Evolutionary conservation across 2,113 vertebrate genomes (phyloP).

Genomic region (Myotis lucifugus): DNA sequence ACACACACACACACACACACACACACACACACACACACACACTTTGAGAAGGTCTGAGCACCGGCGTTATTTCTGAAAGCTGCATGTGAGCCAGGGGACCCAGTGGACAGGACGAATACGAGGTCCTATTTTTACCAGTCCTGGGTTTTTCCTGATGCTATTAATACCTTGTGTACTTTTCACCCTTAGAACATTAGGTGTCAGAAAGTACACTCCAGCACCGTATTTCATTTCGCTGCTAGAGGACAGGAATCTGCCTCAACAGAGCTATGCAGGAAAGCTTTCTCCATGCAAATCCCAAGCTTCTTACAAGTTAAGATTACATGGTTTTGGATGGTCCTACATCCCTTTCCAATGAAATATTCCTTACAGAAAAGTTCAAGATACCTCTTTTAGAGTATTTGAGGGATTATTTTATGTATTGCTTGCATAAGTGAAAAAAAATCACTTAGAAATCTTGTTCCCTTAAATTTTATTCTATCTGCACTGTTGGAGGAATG

Average conservation of each 20-base stretch:
- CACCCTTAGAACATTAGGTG: background rate
- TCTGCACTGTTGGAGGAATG: background rate
- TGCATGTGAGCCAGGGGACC: background rate
- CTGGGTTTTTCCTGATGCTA: background rate
- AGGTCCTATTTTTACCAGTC: background rate
- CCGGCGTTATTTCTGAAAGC: background rate
- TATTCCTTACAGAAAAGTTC: background rate
- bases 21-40: too few relatives aligned
- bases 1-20: too few relatives aligned
- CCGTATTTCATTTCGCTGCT: background rate
- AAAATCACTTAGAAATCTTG: background rate
- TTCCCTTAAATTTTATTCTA: background rate
- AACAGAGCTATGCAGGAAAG: background rate
- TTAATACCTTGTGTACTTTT: background rate
- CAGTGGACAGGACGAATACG: rapidly evolving
- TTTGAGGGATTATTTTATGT: background rate
- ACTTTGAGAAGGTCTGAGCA: background rate
- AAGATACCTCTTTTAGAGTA: background rate
- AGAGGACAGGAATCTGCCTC: background rate
- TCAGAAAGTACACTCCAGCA: background rate
- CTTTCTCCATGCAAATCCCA: background rate
- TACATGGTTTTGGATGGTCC: background rate
- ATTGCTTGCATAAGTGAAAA: background rate
- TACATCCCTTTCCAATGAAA: background rate
- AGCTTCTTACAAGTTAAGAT: background rate